These are phyloP conservation scores for Erpornis zantholeuca DNA, from an alignment of 2,113 vertebrate genomes.

Conservation along the genomic window DNA sequence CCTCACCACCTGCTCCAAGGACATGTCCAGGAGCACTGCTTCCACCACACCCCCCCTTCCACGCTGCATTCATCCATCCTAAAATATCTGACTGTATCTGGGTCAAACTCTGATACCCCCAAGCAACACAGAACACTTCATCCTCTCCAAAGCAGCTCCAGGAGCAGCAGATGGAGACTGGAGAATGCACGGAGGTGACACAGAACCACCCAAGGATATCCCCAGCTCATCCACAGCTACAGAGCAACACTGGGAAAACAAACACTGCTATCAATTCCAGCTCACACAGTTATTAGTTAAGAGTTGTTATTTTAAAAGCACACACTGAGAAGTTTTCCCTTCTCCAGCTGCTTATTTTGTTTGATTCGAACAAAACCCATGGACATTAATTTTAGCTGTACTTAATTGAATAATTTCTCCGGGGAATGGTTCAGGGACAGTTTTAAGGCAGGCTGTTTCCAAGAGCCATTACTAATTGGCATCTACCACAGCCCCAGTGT, in stretches of 20 bases:
- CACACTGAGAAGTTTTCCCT: conserved; percentile 67
- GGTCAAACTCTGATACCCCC: background rate
- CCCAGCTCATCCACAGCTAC: background rate
- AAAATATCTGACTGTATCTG: background rate
- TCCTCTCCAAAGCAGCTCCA: background rate
- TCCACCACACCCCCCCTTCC: background rate
- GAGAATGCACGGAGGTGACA: background rate
- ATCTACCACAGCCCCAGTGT: conserved; percentile 69
- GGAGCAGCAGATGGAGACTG: background rate
- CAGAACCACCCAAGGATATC: background rate
- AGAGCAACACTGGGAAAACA: background rate
- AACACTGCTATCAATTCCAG: conserved; percentile 21
- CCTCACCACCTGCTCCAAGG: background rate
- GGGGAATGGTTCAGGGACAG: conserved; percentile 77
- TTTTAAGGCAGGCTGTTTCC: conserved; percentile 74
- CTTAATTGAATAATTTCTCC: conserved; percentile 90
- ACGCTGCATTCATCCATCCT: background rate
- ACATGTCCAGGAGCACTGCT: background rate
- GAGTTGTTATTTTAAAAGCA: conserved; percentile 68
- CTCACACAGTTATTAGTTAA: conserved; percentile 65
- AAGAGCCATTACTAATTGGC: conserved; percentile 91
- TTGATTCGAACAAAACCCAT: conserved; percentile 78
- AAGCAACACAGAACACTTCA: background rate
- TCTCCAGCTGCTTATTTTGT: conserved; percentile 77
- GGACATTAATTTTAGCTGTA: conserved; percentile 84